phyloP scores from a whole-genome alignment of 2,888 invertebrate species.

The Nomada flava region DNA sequence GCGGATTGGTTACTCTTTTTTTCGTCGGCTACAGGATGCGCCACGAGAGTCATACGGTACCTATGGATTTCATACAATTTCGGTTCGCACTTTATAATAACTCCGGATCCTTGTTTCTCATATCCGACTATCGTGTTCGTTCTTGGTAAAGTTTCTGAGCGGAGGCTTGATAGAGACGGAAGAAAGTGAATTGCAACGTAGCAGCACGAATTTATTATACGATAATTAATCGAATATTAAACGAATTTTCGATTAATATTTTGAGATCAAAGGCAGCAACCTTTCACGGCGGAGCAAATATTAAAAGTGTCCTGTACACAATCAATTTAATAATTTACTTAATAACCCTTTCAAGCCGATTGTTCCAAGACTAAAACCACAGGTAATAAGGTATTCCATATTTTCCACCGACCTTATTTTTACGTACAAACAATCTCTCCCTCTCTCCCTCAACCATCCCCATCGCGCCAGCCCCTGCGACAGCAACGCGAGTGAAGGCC shows the following conservation, averaged over 20 bases:
- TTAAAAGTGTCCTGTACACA: too few relatives aligned
- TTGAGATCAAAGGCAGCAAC: too few relatives aligned
- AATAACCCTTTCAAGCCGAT: neutral
- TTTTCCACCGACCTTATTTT: neutral
- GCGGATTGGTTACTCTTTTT: conserved; percentile 71
- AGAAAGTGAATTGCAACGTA: too few relatives aligned
- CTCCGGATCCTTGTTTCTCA: neutral
- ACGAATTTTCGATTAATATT: too few relatives aligned
- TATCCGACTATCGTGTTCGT: too few relatives aligned
- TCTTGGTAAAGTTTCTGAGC: too few relatives aligned
- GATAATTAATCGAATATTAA: too few relatives aligned
- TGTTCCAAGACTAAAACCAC: neutral
- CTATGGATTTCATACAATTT: neutral
- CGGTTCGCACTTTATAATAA: neutral
- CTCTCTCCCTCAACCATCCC: neutral
- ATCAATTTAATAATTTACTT: neutral
- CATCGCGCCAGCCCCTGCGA: neutral
- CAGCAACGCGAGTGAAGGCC: neutral
- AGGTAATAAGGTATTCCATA: neutral
- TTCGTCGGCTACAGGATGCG: conserved; percentile 57
- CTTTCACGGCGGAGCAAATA: too few relatives aligned
- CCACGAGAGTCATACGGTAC: conserved; percentile 16
- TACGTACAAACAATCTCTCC: conserved; percentile 11
- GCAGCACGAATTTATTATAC: too few relatives aligned
- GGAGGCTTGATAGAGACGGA: too few relatives aligned